phyloP scores from a whole-genome alignment of 92 coral and sea anemone species.

The Phenganax subtilis region DNA sequence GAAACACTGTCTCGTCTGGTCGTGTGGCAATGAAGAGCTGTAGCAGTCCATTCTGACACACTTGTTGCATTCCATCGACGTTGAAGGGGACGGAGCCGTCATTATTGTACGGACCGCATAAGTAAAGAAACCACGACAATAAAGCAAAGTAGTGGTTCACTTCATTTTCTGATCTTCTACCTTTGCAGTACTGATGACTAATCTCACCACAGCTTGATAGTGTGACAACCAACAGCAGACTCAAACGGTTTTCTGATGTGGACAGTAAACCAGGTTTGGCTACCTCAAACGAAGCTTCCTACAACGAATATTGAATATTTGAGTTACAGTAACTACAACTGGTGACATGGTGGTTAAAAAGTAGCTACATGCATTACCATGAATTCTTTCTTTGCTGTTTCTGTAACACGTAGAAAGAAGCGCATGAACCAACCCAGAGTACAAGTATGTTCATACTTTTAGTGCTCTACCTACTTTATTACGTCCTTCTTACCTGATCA shows the following conservation, averaged over 20 bases:
- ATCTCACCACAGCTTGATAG: slow-evolving; percentile 74
- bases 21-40: slow-evolving; percentile 64
- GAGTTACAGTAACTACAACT: too few species aligned
- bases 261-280: slow-evolving; percentile 53
- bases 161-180: slow-evolving; percentile 8
- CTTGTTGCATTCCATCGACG: slow-evolving; percentile 81
- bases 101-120: slow-evolving; percentile 50
- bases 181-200: slow-evolving; percentile 39
- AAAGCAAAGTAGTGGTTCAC: slow-evolving; percentile 49
- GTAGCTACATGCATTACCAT: too few species aligned
- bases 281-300: slow-evolving; percentile 84
- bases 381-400: too few species aligned
- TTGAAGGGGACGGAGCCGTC: slow-evolving; percentile 63
- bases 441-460: too few species aligned
- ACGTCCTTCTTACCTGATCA: slow-evolving; percentile 58
- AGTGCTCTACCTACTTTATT: too few species aligned
- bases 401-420: not conserved
- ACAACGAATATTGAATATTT: not conserved
- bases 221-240: slow-evolving; percentile 60
- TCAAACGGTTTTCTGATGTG: slow-evolving; percentile 33
- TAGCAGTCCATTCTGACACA: slow-evolving; percentile 86
- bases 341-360: too few species aligned
- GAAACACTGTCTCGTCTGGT: slow-evolving; percentile 20
- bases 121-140: slow-evolving; percentile 75
- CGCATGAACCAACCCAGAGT: too few species aligned